Conservation (phyloP, 2,888 invertebrate genomes). For the Alitta virens region DNA sequence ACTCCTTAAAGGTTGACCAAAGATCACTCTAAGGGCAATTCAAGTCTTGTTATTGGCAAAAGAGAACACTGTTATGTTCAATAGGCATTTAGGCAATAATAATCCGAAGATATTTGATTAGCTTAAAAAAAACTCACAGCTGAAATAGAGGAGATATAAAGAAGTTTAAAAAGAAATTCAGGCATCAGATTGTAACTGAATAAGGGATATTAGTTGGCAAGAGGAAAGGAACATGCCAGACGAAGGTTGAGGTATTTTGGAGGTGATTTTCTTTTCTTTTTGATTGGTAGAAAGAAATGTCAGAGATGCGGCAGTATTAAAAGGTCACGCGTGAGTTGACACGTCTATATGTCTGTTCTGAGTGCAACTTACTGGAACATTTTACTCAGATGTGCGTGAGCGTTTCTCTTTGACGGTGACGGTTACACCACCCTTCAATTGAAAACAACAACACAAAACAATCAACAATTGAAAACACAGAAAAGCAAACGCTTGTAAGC, state of each 20-base stretch:
- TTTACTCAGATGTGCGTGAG: slow-evolving; percentile 13
- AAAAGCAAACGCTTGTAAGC: background rate
- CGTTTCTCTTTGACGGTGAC: slow-evolving; percentile 14
- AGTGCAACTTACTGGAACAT: slow-evolving; percentile 11
- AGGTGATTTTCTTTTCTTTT: background rate
- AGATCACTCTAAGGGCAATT: too few relatives aligned
- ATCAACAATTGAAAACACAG: background rate
- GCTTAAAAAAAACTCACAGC: too few relatives aligned
- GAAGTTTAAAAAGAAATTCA: too few relatives aligned
- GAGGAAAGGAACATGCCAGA: background rate
- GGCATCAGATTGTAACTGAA: background rate
- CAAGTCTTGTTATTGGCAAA: too few relatives aligned
- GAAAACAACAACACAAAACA: slow-evolving; percentile 4
- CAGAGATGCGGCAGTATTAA: background rate
- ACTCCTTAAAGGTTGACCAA: too few relatives aligned
- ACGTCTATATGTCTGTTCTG: too few relatives aligned
- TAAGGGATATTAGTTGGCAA: slow-evolving; percentile 1
- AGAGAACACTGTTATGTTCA: too few relatives aligned
- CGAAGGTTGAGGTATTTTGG: background rate
- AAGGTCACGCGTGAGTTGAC: background rate
- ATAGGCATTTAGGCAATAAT: too few relatives aligned
- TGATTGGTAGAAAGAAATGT: too few relatives aligned
- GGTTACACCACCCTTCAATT: slow-evolving; percentile 15
- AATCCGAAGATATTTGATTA: too few relatives aligned
- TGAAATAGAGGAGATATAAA: too few relatives aligned